A percentile compares a stretch with the other conserved stretches of the same genome.
Evolutionary conservation across 2,888 invertebrate species (phyloP).

Genomic region (Drosophila fungiperda): DNA sequence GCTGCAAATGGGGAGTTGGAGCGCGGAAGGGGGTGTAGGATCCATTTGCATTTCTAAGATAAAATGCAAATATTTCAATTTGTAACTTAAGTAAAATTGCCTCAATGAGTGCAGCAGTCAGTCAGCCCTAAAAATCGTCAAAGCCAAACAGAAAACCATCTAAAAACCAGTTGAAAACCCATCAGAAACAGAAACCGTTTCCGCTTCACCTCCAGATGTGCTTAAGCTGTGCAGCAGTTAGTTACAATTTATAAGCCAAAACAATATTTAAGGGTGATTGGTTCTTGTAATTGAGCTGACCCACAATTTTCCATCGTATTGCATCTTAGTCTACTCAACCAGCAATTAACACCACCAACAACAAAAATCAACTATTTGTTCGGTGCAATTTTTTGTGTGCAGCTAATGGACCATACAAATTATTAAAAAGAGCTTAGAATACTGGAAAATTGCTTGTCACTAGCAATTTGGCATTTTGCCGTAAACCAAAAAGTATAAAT

Average conservation of each 20-base stretch:
- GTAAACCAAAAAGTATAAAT: not conserved
- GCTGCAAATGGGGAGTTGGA: not conserved
- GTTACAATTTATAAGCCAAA: conserved; percentile 39
- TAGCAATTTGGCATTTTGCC: not conserved
- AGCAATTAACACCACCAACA: conserved; percentile 56
- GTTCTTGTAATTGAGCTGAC: conserved; percentile 61
- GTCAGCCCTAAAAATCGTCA: conserved; percentile 46
- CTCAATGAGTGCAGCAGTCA: conserved; percentile 83
- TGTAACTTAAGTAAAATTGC: conserved; percentile 83
- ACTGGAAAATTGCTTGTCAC: conserved; percentile 23
- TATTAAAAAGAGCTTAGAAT: conserved; percentile 27
- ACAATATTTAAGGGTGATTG: conserved; percentile 70
- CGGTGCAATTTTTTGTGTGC: conserved; percentile 11
- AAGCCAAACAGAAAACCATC: not conserved
- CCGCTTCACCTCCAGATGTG: not conserved
- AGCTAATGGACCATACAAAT: conserved; percentile 23
- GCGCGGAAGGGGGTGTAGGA: not conserved
- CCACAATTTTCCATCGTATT: conserved; percentile 16
- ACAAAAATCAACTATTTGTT: not conserved
- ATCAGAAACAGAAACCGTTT: not conserved
- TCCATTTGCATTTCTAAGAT: conserved; percentile 81
- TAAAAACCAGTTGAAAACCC: not conserved
- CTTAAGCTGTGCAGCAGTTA: not conserved
- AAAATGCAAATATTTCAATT: conserved; percentile 84
- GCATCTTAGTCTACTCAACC: conserved; percentile 49